These are phyloP conservation scores for Rachycentron canadum DNA, from an alignment of 2,797 vertebrate genomes.

Conservation along the genomic window DNA sequence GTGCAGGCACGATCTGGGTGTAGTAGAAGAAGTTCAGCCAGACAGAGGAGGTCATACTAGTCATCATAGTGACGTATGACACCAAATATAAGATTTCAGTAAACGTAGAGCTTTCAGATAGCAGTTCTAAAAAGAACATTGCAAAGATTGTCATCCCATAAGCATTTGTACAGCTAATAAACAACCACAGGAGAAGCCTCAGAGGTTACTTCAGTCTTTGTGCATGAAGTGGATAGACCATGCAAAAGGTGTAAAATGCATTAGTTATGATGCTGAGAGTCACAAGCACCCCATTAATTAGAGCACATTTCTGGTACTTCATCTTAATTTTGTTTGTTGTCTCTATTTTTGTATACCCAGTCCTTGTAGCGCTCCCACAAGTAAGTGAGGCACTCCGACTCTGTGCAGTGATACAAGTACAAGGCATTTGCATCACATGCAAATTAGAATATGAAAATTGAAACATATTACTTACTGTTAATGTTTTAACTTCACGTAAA, in stretches of 20 bases:
- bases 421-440: constrained; percentile 41
- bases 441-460: constrained; percentile 32
- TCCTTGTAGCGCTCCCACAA: no score
- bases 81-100: fast-evolving
- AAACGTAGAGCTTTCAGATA: fast-evolving
- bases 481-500: no score
- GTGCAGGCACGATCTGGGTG: constrained; percentile 70
- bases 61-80: not conserved
- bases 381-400: not conserved
- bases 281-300: not conserved
- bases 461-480: no score
- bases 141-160: not conserved
- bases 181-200: constrained; percentile 55
- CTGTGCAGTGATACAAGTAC: constrained; percentile 2
- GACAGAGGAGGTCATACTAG: constrained; percentile 36
- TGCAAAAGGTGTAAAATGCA: constrained; percentile 38
- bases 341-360: not conserved
- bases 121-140: fast-evolving
- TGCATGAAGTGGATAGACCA: constrained; percentile 37
- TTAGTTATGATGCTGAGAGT: not conserved
- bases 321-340: not conserved
- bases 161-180: constrained; percentile 41
- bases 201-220: constrained; percentile 65
- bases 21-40: constrained; percentile 75
- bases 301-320: not conserved